Conservation (phyloP, 2,888 invertebrate genomes). For the Polymixis lichenea region DNA sequence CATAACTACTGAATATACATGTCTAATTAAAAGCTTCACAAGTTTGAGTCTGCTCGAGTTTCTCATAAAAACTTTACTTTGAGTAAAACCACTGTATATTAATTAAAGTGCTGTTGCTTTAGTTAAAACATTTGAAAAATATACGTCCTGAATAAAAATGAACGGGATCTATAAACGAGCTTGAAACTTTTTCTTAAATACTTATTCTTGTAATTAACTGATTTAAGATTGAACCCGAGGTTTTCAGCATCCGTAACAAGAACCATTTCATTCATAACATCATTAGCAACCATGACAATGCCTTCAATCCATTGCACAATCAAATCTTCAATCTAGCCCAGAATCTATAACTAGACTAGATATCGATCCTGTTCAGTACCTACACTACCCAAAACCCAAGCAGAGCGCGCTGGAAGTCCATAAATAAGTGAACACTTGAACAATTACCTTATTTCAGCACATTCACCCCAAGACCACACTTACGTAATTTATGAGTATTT, state of each 20-base stretch:
- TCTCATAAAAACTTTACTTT: slow-evolving; percentile 25
- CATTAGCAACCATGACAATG: not conserved
- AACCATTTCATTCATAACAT: not conserved
- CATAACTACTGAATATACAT: slow-evolving; percentile 42
- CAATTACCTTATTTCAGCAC: slow-evolving; percentile 66
- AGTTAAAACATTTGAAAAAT: not conserved
- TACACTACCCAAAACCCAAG: slow-evolving; percentile 1
- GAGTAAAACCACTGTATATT: not conserved
- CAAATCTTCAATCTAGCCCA: slow-evolving; percentile 8
- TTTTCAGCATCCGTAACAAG: not conserved
- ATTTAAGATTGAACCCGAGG: not conserved
- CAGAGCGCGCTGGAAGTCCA: slow-evolving; percentile 40
- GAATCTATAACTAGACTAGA: slow-evolving; percentile 6
- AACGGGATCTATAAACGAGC: not conserved
- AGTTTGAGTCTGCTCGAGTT: slow-evolving; percentile 26
- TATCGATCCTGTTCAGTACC: slow-evolving; percentile 49
- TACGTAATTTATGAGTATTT: slow-evolving; percentile 48
- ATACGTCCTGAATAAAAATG: not conserved
- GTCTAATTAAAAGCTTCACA: slow-evolving; percentile 40
- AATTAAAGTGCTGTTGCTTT: slow-evolving; percentile 8
- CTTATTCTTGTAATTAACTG: not conserved
- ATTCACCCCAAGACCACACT: slow-evolving; percentile 68
- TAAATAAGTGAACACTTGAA: slow-evolving; percentile 66
- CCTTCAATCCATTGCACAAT: slow-evolving; percentile 8
- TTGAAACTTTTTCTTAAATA: not conserved